Conservation (phyloP, 1,140 invertebrate species). For the Gonatopus flavifemur region DNA sequence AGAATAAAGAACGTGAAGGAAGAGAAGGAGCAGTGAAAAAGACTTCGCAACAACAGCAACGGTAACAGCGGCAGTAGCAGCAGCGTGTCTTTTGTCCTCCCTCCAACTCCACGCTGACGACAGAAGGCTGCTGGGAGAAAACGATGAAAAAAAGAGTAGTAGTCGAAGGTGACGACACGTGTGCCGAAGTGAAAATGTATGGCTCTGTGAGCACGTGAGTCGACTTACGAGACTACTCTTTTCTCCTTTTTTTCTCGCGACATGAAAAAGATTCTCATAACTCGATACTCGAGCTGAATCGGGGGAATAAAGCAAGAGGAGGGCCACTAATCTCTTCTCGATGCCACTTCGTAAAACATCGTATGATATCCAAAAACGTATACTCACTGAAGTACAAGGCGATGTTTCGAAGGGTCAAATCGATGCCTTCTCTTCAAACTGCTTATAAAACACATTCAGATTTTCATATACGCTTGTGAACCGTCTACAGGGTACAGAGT, state of each 20-base stretch:
- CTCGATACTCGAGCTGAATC: conserved; percentile 21
- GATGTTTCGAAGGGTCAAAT: no score
- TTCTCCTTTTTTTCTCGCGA: no score
- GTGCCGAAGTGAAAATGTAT: conserved; percentile 61
- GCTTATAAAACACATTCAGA: no score
- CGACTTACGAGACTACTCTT: conserved; percentile 31
- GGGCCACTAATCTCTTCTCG: conserved; percentile 50
- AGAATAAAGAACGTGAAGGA: conserved; percentile 10
- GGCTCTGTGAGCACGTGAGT: conserved; percentile 46
- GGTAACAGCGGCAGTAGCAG: background rate
- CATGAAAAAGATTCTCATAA: conserved; percentile 50
- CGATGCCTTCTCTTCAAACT: no score
- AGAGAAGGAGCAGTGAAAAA: background rate
- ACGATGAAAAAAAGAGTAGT: no score
- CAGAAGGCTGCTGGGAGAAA: conserved; percentile 46
- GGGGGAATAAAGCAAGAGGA: conserved; percentile 21
- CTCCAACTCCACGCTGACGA: conserved; percentile 26
- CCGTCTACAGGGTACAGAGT: no score
- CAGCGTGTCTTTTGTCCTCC: conserved; percentile 13
- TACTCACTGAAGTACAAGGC: no score
- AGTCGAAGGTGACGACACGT: conserved; percentile 55
- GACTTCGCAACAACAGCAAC: background rate
- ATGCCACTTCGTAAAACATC: conserved; percentile 36
- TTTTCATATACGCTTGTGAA: no score
- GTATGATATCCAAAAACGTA: no score